Conservation (phyloP, 2,113 vertebrate species). For the Eublepharis macularius region DNA sequence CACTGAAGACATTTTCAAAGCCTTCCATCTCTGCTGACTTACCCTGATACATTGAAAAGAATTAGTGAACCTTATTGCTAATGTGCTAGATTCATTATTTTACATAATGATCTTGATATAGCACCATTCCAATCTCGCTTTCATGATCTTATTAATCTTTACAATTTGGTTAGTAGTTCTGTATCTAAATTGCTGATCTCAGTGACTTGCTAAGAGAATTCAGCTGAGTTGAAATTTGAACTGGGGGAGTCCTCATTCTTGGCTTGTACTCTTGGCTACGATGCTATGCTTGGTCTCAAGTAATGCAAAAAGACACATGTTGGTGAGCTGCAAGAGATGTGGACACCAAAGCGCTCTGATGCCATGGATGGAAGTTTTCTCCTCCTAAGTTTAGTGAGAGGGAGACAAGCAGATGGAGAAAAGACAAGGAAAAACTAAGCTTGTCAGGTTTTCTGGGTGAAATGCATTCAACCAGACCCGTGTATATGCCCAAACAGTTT, state of each 20-base stretch:
- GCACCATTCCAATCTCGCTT: neutral
- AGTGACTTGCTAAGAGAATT: neutral
- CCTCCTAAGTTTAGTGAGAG: neutral
- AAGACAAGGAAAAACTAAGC: neutral
- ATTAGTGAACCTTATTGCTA: neutral
- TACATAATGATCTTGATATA: neutral
- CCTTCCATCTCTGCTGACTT: neutral
- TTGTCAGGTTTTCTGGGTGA: neutral
- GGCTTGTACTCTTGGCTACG: neutral
- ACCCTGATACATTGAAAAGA: neutral
- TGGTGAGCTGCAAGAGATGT: slow-evolving; percentile 30
- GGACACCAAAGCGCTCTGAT: slow-evolving; percentile 1
- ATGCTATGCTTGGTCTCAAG: slow-evolving; percentile 13
- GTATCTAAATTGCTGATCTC: no score
- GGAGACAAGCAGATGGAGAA: neutral
- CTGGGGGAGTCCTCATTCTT: neutral
- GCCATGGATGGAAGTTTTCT: neutral
- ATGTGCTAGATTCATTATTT: neutral
- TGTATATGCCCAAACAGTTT: neutral
- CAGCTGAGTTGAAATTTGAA: neutral
- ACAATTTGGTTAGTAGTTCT: neutral
- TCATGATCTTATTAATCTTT: neutral
- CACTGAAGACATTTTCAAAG: neutral
- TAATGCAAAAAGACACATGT: neutral
- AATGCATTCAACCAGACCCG: neutral